These are phyloP conservation scores for Holothuria scabra DNA, from an alignment of 53 echinoderm and acorn worm genomes.

Conservation along the genomic window DNA sequence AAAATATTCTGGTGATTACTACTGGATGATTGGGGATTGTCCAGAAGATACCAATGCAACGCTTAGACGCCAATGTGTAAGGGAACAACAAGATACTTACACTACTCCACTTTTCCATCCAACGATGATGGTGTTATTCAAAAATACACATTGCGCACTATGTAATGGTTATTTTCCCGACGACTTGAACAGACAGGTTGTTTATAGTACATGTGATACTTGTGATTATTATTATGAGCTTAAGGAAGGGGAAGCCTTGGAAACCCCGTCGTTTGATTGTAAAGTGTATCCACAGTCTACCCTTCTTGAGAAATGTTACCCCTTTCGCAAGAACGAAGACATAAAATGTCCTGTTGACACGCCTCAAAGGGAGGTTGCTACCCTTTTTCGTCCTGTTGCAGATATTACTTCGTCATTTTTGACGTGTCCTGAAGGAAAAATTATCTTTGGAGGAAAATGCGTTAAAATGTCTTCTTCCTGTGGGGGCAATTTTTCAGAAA, in stretches of 20 bases:
- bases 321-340: neutral
- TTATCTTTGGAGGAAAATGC: neutral
- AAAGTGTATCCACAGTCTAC: no score
- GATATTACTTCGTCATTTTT: no score
- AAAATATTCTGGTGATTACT: neutral
- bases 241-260: neutral
- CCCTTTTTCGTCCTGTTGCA: no score
- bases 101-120: neutral
- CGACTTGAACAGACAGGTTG: neutral
- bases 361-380: neutral
- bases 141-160: neutral
- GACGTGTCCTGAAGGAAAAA: neutral
- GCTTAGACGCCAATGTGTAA: neutral
- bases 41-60: neutral
- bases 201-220: neutral
- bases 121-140: neutral
- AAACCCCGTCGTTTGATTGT: neutral
- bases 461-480: neutral
- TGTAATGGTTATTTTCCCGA: neutral
- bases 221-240: neutral
- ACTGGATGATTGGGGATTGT: constrained; percentile 14
- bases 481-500: neutral
- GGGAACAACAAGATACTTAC: neutral
- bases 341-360: neutral
- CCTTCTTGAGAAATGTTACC: neutral